A percentile compares a stretch with the other conserved stretches of the same genome.
Conservation (phyloP, 2,113 vertebrate genomes). For the Tympanuchus pallidicinctus region DNA sequence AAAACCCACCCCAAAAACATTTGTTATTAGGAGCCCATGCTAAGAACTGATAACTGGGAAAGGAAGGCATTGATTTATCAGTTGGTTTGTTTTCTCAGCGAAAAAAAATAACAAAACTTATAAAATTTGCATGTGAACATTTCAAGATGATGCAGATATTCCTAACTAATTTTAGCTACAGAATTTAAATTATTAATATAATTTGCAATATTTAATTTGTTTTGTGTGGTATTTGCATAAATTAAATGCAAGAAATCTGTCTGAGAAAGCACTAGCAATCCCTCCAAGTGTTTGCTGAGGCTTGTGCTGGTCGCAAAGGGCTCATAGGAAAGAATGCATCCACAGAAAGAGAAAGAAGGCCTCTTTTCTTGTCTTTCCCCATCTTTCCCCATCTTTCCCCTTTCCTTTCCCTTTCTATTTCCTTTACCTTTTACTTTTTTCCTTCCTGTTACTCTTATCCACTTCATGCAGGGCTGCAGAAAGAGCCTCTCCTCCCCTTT, state of each 20-base stretch:
- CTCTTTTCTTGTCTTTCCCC: background rate
- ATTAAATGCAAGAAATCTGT: constrained; percentile 2
- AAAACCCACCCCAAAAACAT: background rate
- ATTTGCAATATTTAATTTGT: constrained; percentile 54
- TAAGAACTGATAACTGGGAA: background rate
- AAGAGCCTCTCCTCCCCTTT: background rate
- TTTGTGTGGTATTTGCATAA: constrained; percentile 49
- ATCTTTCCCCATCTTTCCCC: background rate
- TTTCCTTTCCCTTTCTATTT: too few relatives aligned
- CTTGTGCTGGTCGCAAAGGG: background rate
- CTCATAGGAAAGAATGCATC: background rate
- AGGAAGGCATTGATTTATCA: background rate
- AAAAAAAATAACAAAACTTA: background rate
- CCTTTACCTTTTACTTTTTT: too few relatives aligned
- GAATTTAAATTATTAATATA: constrained; percentile 46
- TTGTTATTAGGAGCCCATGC: background rate
- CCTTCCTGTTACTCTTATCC: background rate
- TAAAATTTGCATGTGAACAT: constrained; percentile 28
- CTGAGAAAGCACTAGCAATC: constrained; percentile 3
- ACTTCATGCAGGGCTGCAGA: too few relatives aligned
- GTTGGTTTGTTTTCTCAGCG: background rate
- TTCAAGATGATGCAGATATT: constrained; percentile 21
- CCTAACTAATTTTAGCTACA: constrained; percentile 43
- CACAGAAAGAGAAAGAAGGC: background rate
- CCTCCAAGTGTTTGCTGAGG: background rate